Base-by-base conservation (phyloP, 2,888 invertebrate genomes). In the Aspidiotus destructor region DNA sequence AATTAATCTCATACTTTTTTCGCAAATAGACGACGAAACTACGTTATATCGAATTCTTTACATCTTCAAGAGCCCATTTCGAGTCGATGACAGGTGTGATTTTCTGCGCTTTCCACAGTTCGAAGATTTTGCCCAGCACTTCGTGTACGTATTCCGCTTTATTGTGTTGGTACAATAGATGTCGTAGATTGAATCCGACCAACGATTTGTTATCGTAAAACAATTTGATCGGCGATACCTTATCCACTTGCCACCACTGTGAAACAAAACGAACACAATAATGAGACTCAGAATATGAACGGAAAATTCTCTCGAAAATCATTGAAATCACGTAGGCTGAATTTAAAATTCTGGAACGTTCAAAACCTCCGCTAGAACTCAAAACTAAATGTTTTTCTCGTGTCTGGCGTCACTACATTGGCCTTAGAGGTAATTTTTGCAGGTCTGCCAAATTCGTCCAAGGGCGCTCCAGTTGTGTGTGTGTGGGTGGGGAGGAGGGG, bases 161-260 rank as follows among this genome's bases (percentile, higher is more conserved):
- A 3, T 84, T 85, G 75, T 89, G 86, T 74, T 88, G 87, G 80
- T 88, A 89, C 79, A 92, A 82, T 77, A 92, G 80, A 76, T 89
- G 87, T 69, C 92, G 86, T 74, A 92, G 81, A 79, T 91, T 90
- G 78, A 92, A 83, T 1, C 92, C 92, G 57, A 87, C 83, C 71
- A 92, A 80, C 71, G 85, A 85, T 80, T 90, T 89, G 81, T 92
- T 92, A 78, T 92, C 92, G 75, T 92, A 91, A 79, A 88, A 92
- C 74, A 92, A 80, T 79, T 90, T 91, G 78, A 91, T 84, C 8
- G 92, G 92, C 7, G 88, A 89, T 72, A 92, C 86, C 80, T 92
- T 92, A 80, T 92, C 92, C 71, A 91, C 90, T 80, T 91, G 91
- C 92, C 91, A 92, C 92, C 92, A 92, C 87, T 88, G 78, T 5